These are phyloP conservation scores for Cylindroiulus punctatus DNA, from an alignment of 2,888 invertebrate genomes.

Conservation along the genomic window DNA sequence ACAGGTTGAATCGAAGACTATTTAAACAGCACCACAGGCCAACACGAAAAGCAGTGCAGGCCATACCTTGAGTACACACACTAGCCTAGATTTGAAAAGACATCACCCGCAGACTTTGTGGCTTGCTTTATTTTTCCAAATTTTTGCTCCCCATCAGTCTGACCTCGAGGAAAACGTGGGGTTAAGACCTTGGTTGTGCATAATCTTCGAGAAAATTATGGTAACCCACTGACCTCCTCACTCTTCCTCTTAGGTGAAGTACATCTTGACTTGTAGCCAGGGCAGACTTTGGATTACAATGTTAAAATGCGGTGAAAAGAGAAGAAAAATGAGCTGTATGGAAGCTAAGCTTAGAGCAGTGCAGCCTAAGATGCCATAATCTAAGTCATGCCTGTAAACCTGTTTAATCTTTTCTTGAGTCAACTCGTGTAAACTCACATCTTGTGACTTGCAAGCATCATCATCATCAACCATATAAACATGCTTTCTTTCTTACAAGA, in stretches of 20 bases:
- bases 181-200: neutral
- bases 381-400: no score
- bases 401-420: no score
- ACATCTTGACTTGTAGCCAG: conserved; percentile 36
- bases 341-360: no score
- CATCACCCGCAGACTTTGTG: neutral
- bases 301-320: neutral
- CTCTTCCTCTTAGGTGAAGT: conserved; percentile 2
- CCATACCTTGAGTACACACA: neutral
- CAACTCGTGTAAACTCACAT: no score
- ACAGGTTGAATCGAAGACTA: neutral
- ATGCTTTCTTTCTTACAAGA: no score
- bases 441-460: no score
- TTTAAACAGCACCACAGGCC: neutral
- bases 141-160: neutral
- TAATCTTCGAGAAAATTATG: neutral
- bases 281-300: neutral
- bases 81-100: conserved; percentile 11
- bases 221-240: conserved; percentile 40
- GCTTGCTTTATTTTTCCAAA: neutral
- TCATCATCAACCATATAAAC: no score
- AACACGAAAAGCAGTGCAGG: neutral
- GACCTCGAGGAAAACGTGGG: conserved; percentile 20
- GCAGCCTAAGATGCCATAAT: no score
- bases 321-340: neutral